Percentiles rank a stretch among this genome's conserved stretches.
phyloP scores from a whole-genome alignment of 2,888 invertebrate genomes.

The Apamea anceps region DNA sequence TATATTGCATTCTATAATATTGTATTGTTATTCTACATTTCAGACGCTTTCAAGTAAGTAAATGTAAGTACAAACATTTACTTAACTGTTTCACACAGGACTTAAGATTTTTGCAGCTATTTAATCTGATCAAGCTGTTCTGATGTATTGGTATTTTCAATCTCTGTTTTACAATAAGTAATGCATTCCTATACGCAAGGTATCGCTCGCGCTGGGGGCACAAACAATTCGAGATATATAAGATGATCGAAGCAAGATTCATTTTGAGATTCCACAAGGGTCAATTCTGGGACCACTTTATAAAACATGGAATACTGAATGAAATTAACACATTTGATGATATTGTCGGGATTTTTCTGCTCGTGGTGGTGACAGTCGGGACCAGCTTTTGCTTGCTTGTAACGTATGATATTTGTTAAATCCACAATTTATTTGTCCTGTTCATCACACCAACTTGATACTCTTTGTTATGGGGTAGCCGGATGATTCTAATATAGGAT shows the following conservation, averaged over 20 bases:
- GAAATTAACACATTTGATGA: too few species aligned
- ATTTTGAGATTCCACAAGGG: slow-evolving; percentile 7
- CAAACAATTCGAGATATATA: not conserved
- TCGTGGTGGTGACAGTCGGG: not conserved
- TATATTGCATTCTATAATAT: not conserved
- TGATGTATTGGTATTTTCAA: not conserved
- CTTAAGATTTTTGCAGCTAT: not conserved
- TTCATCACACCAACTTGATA: not conserved
- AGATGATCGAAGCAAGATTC: not conserved
- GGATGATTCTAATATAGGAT: slow-evolving; percentile 32
- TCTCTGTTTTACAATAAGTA: not conserved
- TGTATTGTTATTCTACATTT: slow-evolving; percentile 18
- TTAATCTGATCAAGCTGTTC: not conserved
- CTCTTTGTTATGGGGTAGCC: not conserved
- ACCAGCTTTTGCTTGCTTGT: not conserved
- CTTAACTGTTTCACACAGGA: not conserved
- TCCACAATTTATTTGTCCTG: not conserved
- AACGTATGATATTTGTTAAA: not conserved
- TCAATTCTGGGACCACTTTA: not conserved
- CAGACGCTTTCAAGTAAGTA: not conserved
- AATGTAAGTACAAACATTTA: not conserved
- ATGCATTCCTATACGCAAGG: not conserved
- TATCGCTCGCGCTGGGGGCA: not conserved
- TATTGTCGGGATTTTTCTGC: not conserved
- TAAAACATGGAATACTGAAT: not conserved